These are phyloP conservation scores for Antitype chi DNA, from an alignment of 2,888 invertebrate genomes.

Conservation along the genomic window DNA sequence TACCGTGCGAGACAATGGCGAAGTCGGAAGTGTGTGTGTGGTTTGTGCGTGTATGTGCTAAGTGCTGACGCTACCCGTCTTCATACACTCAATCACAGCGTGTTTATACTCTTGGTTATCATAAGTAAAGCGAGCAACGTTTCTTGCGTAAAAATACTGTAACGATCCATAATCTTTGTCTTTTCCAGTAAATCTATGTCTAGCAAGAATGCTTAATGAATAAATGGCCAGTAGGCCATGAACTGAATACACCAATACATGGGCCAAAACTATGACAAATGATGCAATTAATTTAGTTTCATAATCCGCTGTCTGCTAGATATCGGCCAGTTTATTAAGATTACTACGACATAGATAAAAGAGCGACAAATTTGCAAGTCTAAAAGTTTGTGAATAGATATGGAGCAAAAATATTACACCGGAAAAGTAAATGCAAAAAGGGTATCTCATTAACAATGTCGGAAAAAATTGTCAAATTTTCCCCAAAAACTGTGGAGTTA, in stretches of 20 bases:
- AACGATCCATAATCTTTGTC: background rate
- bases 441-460: background rate
- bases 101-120: background rate
- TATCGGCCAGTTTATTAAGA: background rate
- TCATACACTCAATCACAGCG: background rate
- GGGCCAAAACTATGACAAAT: background rate
- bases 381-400: background rate
- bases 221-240: background rate
- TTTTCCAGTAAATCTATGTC: background rate
- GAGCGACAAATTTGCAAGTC: background rate
- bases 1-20: background rate
- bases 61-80: background rate
- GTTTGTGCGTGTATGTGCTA: too few species aligned
- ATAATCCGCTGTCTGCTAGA: background rate
- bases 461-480: too few species aligned
- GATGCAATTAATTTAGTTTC: background rate
- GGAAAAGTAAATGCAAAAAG: background rate
- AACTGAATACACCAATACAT: background rate
- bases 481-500: constrained; percentile 3
- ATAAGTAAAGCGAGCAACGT: background rate
- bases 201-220: background rate
- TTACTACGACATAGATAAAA: background rate
- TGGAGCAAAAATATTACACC: background rate
- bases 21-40: background rate
- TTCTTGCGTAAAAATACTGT: background rate